These are phyloP conservation scores for Coryphaenoides rupestris DNA, from an alignment of 2,113 vertebrate species.

Conservation along the genomic window DNA sequence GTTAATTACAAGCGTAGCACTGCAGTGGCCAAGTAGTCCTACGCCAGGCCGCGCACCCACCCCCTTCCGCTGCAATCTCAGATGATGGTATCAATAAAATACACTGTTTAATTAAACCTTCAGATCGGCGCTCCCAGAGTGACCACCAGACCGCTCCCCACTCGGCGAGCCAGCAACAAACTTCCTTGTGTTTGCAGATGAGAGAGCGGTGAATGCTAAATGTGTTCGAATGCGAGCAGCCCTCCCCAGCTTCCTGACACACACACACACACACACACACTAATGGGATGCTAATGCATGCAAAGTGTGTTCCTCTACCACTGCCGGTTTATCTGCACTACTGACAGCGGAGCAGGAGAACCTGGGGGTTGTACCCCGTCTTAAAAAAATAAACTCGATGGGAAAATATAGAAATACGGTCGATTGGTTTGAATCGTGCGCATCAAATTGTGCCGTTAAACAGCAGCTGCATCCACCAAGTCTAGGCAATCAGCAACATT, in stretches of 20 bases:
- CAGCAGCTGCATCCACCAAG: not conserved
- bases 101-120: constrained; percentile 69
- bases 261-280: constrained; percentile 25
- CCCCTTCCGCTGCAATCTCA: constrained; percentile 48
- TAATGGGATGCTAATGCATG: constrained; percentile 57
- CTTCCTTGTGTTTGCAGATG: constrained; percentile 8
- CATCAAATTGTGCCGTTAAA: constrained; percentile 10
- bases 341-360: constrained; percentile 47
- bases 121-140: constrained; percentile 55
- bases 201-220: constrained; percentile 27
- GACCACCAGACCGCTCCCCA: not conserved
- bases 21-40: too few species aligned
- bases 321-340: constrained; percentile 53
- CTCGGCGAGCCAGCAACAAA: constrained; percentile 35
- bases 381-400: constrained; percentile 21
- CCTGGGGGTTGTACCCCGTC: constrained; percentile 20
- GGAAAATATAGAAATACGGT: constrained; percentile 1
- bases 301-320: constrained; percentile 46
- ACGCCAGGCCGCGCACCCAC: constrained; percentile 25
- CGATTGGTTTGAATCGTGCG: constrained; percentile 13
- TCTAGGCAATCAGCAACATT: not conserved
- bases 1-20: too few species aligned
- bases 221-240: constrained; percentile 15
- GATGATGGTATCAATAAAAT: constrained; percentile 66
- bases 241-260: constrained; percentile 1